Evolutionary conservation across 2,888 invertebrate species (phyloP), one percentile per base, ranked within the genome.

Genomic region (Zhuqinia jingwanae): DNA sequence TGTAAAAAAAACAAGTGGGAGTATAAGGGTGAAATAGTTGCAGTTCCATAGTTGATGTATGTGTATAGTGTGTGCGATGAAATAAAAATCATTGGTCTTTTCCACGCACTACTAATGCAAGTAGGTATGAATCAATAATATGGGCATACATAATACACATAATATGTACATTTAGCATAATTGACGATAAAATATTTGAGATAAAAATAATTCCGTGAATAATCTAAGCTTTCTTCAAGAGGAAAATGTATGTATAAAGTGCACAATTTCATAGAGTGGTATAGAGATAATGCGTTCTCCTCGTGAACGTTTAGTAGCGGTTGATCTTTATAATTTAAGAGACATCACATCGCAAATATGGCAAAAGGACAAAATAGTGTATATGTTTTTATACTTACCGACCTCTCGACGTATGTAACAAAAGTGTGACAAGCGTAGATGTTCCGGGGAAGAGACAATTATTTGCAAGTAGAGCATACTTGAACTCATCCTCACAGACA

Each of bases 401-500:
- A 93, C 99, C 99, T 86, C 99, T 94, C 81, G 99, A 99, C 1
- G 99, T 99, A 92, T 99, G 99, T 84, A 99, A 94, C 70, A 99
- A 94, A 0, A 99, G 94, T 0, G 99, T 99, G 90, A 99, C 98
- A 87, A 99, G 94, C 0, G 99, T 99, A 63, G 99, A 99, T 15
- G 98, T 98, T 17, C 99, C 99, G 0, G 99, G 99, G 93, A 98
- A 98, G 88, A 99, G 97, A 93, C 99, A 99, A 93, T 99, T 99
- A 94, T 99, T 99, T 88, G 99, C 99, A 90, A 99, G 93, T 86
- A 99, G 94, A 25, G 99, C 99, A 92, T 99, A 99, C 93, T 99
- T 99, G 93, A 99, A 98, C 93, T 99, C 99, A 92, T 99, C 99
- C 93, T 99, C 99, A 93, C 99, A 99, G 47, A 99, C 99, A 17